Conservation (phyloP, 2,888 invertebrate genomes). For the Conistra vaccinii region DNA sequence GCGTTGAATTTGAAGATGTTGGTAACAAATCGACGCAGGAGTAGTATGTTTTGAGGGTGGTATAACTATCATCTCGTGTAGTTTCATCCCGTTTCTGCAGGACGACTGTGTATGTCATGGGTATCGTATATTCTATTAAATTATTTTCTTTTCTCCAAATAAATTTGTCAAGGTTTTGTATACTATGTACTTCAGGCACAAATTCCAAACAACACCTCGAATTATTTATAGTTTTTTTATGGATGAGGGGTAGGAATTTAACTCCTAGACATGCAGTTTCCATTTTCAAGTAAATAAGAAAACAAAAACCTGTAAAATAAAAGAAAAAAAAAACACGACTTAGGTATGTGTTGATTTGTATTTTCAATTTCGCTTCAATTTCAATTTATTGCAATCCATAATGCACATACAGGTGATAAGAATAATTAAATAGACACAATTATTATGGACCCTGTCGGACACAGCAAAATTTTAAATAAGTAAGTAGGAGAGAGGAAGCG, state of each 20-base stretch:
- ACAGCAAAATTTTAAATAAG: no score
- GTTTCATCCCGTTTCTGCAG: conserved; percentile 71
- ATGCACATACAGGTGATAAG: no score
- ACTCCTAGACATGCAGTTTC: conserved; percentile 79
- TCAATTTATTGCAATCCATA: no score
- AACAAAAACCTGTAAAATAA: conserved; percentile 53
- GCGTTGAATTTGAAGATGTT: conserved; percentile 66
- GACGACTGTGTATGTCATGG: conserved; percentile 83
- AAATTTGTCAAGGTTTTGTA: conserved; percentile 81
- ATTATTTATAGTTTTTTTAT: conserved; percentile 69
- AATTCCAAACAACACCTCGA: conserved; percentile 83
- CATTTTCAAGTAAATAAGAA: conserved; percentile 68
- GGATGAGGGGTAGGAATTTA: conserved; percentile 80
- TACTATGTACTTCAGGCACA: conserved; percentile 79
- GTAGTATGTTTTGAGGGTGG: conserved; percentile 78
- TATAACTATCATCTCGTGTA: conserved; percentile 35
- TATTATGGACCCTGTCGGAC: no score
- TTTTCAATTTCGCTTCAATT: no score
- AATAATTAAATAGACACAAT: no score
- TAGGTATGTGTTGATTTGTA: not conserved
- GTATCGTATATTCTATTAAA: conserved; percentile 80
- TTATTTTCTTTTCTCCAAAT: conserved; percentile 77
- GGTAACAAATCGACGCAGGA: conserved; percentile 83
- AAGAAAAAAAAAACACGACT: conserved; percentile 27
- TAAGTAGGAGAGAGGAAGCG: no score